phyloP scores from a whole-genome alignment of 2,113 vertebrate species.

The Tauraco erythrolophus region DNA sequence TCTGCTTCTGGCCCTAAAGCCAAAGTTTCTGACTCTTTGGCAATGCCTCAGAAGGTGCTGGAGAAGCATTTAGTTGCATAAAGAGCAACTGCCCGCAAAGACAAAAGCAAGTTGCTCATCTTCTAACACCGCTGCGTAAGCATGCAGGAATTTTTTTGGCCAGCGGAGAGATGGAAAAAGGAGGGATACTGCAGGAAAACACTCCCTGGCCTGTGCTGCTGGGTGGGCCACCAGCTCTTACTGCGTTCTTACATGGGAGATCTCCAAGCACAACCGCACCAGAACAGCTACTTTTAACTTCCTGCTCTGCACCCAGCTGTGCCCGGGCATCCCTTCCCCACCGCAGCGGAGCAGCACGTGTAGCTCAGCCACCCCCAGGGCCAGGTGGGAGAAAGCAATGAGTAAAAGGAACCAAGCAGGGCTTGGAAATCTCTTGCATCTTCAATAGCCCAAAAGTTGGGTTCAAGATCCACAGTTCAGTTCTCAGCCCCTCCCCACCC shows the following conservation, averaged over 20 bases:
- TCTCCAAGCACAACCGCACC: neutral
- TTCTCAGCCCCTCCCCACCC: neutral
- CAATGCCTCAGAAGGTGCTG: rapidly evolving
- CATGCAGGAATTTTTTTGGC: neutral
- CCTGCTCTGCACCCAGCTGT: neutral
- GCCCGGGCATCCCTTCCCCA: neutral
- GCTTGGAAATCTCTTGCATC: neutral
- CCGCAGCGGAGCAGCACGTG: rapidly evolving
- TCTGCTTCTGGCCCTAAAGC: neutral
- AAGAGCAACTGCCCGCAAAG: neutral
- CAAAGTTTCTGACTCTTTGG: neutral
- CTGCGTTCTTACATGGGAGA: neutral
- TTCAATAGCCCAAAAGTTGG: neutral
- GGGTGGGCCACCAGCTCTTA: neutral
- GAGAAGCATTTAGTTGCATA: neutral
- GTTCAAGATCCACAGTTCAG: neutral
- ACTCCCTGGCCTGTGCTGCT: neutral
- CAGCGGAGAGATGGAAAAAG: no score
- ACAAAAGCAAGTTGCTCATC: neutral
- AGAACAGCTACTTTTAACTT: neutral
- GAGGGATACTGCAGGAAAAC: neutral
- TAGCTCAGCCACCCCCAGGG: no score
- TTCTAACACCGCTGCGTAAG: rapidly evolving
- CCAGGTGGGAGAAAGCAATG: neutral
- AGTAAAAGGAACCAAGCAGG: neutral